phyloP scores from a whole-genome alignment of 2,888 invertebrate genomes.

The Scaptomyza flava region DNA sequence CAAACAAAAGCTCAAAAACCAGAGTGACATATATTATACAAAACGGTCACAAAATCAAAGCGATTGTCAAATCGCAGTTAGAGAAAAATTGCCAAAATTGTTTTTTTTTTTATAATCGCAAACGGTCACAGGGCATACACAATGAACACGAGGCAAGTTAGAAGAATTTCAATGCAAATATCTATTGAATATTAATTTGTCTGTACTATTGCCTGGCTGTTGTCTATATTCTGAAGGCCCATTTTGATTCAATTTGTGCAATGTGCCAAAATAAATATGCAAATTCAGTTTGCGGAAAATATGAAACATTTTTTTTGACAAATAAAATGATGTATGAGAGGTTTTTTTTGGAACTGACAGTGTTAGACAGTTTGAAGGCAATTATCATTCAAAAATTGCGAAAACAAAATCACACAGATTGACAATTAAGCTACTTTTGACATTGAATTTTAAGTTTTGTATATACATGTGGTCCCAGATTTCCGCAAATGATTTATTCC shows the following conservation, averaged over 20 bases:
- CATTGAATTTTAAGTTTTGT: neutral
- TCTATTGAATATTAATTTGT: constrained; percentile 73
- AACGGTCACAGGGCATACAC: constrained; percentile 65
- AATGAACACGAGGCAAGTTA: constrained; percentile 65
- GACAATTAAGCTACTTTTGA: neutral
- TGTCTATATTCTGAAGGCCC: constrained; percentile 39
- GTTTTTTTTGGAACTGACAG: constrained; percentile 22
- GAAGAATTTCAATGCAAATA: constrained; percentile 71
- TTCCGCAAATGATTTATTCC: too few relatives aligned
- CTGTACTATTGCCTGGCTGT: constrained; percentile 3
- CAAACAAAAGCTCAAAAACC: constrained; percentile 33
- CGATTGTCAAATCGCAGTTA: constrained; percentile 37
- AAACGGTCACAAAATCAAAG: constrained; percentile 54
- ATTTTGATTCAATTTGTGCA: constrained; percentile 70
- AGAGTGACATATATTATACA: constrained; percentile 60
- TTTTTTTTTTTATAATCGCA: constrained; percentile 65
- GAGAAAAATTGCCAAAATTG: constrained; percentile 39
- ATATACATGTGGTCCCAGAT: too few relatives aligned
- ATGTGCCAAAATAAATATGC: constrained; percentile 53
- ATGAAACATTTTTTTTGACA: constrained; percentile 54
- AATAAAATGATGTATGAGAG: constrained; percentile 63
- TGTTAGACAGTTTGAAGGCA: constrained; percentile 33
- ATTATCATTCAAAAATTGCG: constrained; percentile 11
- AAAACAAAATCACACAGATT: neutral
- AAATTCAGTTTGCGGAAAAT: constrained; percentile 42